These are phyloP conservation scores for Eospalax fontanierii DNA, from an alignment of 2,797 vertebrate species.

Conservation along the genomic window DNA sequence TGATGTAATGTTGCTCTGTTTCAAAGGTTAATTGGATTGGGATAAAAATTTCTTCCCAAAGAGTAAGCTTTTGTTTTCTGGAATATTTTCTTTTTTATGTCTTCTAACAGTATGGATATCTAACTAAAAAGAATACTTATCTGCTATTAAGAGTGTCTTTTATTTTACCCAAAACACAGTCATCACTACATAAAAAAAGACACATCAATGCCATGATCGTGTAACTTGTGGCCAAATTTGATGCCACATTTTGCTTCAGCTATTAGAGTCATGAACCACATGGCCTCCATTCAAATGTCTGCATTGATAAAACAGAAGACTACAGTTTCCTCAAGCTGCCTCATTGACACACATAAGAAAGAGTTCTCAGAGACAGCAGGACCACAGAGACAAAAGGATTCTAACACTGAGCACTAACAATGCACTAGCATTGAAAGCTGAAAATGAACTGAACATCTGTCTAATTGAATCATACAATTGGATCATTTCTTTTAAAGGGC, in stretches of 20 bases:
- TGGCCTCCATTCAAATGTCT: conserved; percentile 43
- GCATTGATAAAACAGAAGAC: conserved; percentile 65
- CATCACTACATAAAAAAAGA: background rate
- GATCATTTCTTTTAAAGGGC: conserved; percentile 59
- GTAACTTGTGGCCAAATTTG: conserved; percentile 62
- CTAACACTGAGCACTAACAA: conserved; percentile 71
- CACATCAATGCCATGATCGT: background rate
- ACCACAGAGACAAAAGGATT: conserved; percentile 32
- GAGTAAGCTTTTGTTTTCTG: conserved; percentile 28
- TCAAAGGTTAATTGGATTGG: conserved; percentile 38
- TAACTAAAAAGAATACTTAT: conserved; percentile 28
- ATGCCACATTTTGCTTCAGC: conserved; percentile 39
- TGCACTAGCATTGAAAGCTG: background rate
- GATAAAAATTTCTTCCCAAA: conserved; percentile 51
- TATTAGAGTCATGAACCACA: conserved; percentile 4
- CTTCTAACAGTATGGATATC: background rate
- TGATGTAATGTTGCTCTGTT: conserved; percentile 48
- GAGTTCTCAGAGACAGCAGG: conserved; percentile 57
- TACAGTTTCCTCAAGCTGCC: background rate
- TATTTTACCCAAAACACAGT: conserved; percentile 61
- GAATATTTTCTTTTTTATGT: background rate
- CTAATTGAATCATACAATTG: conserved; percentile 25
- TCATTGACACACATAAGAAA: conserved; percentile 34
- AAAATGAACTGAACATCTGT: conserved; percentile 62
- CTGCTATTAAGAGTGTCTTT: conserved; percentile 26